These are phyloP conservation scores for Palythoa grandiflora DNA, from an alignment of 92 coral and sea anemone genomes.

Conservation along the genomic window DNA sequence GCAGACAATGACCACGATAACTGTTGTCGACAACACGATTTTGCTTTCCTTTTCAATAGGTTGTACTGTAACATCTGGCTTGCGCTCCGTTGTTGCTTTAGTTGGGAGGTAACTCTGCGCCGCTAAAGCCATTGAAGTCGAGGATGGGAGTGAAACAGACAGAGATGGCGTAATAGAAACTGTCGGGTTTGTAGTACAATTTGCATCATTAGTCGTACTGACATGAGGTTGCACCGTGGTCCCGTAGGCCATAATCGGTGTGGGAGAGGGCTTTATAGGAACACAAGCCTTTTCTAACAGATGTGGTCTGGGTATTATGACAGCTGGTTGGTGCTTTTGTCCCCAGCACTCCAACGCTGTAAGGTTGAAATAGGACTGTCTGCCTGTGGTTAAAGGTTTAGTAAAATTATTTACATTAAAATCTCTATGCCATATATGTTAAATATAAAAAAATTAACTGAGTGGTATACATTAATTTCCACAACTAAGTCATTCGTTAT, in stretches of 20 bases:
- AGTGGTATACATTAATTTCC: too few relatives aligned
- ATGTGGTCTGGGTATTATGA: neutral
- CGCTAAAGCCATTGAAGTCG: neutral
- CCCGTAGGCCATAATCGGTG: neutral
- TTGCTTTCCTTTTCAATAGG: neutral
- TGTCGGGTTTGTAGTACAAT: neutral
- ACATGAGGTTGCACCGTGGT: neutral
- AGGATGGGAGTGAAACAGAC: neutral
- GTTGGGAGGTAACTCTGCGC: slow-evolving; percentile 31
- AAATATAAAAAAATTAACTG: too few relatives aligned
- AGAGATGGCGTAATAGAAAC: neutral
- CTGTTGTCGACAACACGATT: slow-evolving; percentile 26
- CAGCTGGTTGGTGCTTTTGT: neutral
- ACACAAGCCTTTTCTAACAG: slow-evolving; percentile 19
- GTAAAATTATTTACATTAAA: too few relatives aligned
- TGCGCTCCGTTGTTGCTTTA: neutral
- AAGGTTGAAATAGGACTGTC: neutral
- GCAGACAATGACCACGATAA: slow-evolving; percentile 10
- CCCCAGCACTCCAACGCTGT: slow-evolving; percentile 43
- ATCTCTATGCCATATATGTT: too few relatives aligned
- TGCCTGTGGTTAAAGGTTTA: neutral
- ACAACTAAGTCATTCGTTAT: too few relatives aligned
- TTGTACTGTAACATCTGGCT: too few relatives aligned
- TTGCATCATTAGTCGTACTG: neutral
- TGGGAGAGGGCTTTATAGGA: neutral